Base-by-base conservation (phyloP, 2,113 vertebrate species). In the Taurulus bubalis region DNA sequence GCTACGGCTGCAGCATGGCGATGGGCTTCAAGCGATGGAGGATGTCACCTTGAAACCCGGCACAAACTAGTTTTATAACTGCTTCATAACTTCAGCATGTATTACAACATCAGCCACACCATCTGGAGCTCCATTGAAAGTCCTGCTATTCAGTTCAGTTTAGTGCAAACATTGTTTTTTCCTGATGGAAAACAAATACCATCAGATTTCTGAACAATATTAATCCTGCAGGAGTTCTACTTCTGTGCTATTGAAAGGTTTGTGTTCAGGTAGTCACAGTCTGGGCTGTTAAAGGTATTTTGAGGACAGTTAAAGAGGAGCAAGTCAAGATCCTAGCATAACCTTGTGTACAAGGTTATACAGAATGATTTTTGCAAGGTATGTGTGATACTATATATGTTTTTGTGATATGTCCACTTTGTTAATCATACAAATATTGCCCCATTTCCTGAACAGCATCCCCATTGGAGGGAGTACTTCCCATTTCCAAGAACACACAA, bases 1-100 rank as follows among this genome's bases (percentile, higher is more conserved):
- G 88, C 89, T 96, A 96, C 11, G 89, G 89, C 85, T 95, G 91
- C 89, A 96, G 95, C 82, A 83, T 95, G 94, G 80, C 89, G 87
- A 94, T 96, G 95, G 95, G 94, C 75, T 94, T 96, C 87, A 95
- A 84, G 84, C 91, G 95, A 77, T 95, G 94, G 94, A 92, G 88
- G 75, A 90, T 84, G 83, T 95, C 80, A 90, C 65, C 0, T 2
- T 8, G 20, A 67, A 60, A 72, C 65, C 8, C 20, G 66, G 77
- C 32, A 70, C 11, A 14, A 36, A 76, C 40, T 65, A n/a, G 64
- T 78, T 77, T 59, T 53, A 16, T 20, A 63, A 68, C 28, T 20
- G 68, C 36, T 51, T 73, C 8, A 0, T 32, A 79, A 66, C 60
- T 70, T 71, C 5, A 65, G 6, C 5, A 0, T 70, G 45, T 69